Conservation (phyloP, 2,888 invertebrate genomes). For the Pollenia angustigena region DNA sequence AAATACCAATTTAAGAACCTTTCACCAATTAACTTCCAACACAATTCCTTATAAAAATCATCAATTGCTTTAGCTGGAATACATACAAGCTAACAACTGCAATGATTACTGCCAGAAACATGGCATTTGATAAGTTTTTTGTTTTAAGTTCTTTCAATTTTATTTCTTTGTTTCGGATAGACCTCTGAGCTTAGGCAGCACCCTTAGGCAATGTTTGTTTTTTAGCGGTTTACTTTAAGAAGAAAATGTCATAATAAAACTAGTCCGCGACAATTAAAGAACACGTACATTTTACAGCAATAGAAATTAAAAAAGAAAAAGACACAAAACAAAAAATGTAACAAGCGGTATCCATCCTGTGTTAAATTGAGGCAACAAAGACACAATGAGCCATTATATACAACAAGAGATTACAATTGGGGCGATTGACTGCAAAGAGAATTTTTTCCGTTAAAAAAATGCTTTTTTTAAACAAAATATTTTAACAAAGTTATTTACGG, state of each 20-base stretch:
- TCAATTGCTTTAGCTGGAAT: constrained; percentile 31
- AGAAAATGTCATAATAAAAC: constrained; percentile 51
- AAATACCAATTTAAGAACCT: constrained; percentile 69
- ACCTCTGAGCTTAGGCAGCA: constrained; percentile 39
- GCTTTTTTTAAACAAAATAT: too few species aligned
- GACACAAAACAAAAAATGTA: background rate
- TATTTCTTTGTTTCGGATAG: background rate
- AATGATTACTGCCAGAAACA: constrained; percentile 27
- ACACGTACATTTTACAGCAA: constrained; percentile 32
- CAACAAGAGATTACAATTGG: background rate
- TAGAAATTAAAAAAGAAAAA: constrained; percentile 4
- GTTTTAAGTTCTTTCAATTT: background rate
- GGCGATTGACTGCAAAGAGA: background rate
- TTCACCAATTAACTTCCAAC: constrained; percentile 68
- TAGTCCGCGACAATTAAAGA: constrained; percentile 62
- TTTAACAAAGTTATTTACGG: too few species aligned
- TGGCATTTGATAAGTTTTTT: constrained; percentile 17
- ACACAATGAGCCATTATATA: background rate
- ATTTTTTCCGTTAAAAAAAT: background rate
- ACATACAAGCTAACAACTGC: background rate
- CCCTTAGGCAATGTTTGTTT: constrained; percentile 51
- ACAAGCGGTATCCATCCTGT: constrained; percentile 32
- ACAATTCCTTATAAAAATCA: constrained; percentile 49
- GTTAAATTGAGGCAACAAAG: constrained; percentile 7
- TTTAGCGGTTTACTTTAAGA: background rate